Base-by-base conservation (phyloP, 2,888 invertebrate genomes). In the Endomychus coccineus region DNA sequence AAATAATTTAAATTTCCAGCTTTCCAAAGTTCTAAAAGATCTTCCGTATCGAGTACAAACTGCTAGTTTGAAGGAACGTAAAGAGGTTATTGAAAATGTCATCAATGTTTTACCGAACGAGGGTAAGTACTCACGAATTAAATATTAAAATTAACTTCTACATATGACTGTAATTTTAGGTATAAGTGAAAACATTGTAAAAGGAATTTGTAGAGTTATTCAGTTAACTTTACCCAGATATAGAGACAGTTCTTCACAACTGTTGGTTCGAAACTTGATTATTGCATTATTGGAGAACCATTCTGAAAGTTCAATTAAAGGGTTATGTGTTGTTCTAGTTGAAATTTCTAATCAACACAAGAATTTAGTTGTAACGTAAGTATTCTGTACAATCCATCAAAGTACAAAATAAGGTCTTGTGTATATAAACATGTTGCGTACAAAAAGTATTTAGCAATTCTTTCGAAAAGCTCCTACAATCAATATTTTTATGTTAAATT, bases 221-320 rank as follows among this genome's bases (percentile, higher is more conserved):
- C 77, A 80, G 17, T 71, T 82, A 37, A 86, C 87, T 1, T 66
- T 92, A 46, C 81, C 81, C 40, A 75, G 85, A 49, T 92, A 91
- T 59, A 73, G 80, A 51, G 90, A 91, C 63, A 74, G 77, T 21
- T 70, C 76, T 34, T 91, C 91, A 1, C 83, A 87, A 58, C 73
- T 75, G 10, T 77, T 83, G 51, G 78, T 91, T 4, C 77, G 77
- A 47, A 72, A 75, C 42, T 67, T 91, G 35, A 73, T 92, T 14
- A 63, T 68, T 17, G 75, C 77, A 37, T 68, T 90, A 10, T 64
- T 79, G 2, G 71, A 73, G 33, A 67, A 71, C 33, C 80, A 90
- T 59, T 73, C 79, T 43, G 79, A 81, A 57, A 73, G 77, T 66
- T 75, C 84, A 3, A 64, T 83, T 10, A 84, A 82, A 56, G 74